These are phyloP conservation scores for Podarcis raffonei DNA, from an alignment of 2,113 vertebrate genomes.

Conservation along the genomic window DNA sequence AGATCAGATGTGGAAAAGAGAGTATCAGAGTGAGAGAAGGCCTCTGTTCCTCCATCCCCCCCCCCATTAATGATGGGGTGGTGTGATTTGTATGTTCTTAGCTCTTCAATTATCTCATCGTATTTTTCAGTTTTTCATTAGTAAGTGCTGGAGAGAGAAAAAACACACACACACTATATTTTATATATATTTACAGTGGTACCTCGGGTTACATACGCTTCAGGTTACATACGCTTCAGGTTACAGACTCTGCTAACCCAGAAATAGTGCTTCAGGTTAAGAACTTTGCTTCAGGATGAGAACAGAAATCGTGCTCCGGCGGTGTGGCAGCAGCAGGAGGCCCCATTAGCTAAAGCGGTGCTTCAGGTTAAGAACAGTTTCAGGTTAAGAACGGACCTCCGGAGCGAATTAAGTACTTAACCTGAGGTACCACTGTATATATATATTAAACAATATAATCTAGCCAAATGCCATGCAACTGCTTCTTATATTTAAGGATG, in stretches of 20 bases:
- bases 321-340: too few relatives aligned
- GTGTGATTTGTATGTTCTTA: slow-evolving; percentile 34
- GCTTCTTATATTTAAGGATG: slow-evolving; percentile 67
- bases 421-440: background rate
- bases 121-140: slow-evolving; percentile 55
- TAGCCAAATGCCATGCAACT: slow-evolving; percentile 51
- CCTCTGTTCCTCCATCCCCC: background rate
- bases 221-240: too few relatives aligned
- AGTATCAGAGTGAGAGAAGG: slow-evolving; percentile 1
- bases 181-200: background rate
- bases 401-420: too few relatives aligned
- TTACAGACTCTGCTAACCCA: too few relatives aligned
- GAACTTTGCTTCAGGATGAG: too few relatives aligned
- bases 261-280: too few relatives aligned
- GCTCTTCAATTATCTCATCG: slow-evolving; percentile 63
- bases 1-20: slow-evolving; percentile 8
- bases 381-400: too few relatives aligned
- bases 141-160: background rate
- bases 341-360: too few relatives aligned
- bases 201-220: too few relatives aligned
- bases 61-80: slow-evolving; percentile 34
- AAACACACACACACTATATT: slow-evolving; percentile 35
- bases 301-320: too few relatives aligned
- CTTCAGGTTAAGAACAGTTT: too few relatives aligned
- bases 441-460: slow-evolving; percentile 64